Percentiles rank a stretch among this genome's conserved stretches.
These are phyloP conservation scores for Peromyscus maniculatus DNA, from an alignment of 2,113 vertebrate species.

Conservation along the genomic window DNA sequence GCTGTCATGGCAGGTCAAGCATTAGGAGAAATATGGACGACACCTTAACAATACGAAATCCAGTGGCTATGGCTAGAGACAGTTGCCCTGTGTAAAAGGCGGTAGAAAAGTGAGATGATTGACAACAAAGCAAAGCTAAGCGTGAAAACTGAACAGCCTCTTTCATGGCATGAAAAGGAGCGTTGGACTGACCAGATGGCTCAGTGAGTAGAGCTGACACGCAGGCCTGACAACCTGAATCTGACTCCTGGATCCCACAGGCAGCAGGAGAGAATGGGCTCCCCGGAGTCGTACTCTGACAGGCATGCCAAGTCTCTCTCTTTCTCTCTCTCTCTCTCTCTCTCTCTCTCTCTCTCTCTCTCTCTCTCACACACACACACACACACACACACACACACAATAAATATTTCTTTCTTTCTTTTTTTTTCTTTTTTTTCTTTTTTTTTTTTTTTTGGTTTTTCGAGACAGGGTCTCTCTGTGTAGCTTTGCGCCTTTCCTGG, in stretches of 20 bases:
- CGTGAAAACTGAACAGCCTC: neutral
- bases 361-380: neutral
- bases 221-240: neutral
- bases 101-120: constrained; percentile 28
- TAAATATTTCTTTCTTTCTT: too few relatives aligned
- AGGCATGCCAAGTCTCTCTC: too few relatives aligned
- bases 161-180: neutral
- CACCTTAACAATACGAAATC: neutral
- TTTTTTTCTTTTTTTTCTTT: too few relatives aligned
- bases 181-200: neutral
- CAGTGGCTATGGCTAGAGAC: neutral
- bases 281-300: neutral
- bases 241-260: neutral
- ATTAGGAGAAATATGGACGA: constrained; percentile 7
- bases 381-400: neutral
- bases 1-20: neutral
- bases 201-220: neutral
- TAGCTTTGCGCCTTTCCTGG: too few relatives aligned
- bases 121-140: constrained; percentile 39
- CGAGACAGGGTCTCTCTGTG: too few relatives aligned
- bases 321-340: too few relatives aligned
- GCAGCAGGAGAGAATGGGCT: neutral
- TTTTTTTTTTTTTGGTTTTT: too few relatives aligned
- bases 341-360: neutral
- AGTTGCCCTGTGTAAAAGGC: neutral